Evolutionary conservation across 2,797 vertebrate species (phyloP).

Genomic region (Acridotheres tristis): DNA sequence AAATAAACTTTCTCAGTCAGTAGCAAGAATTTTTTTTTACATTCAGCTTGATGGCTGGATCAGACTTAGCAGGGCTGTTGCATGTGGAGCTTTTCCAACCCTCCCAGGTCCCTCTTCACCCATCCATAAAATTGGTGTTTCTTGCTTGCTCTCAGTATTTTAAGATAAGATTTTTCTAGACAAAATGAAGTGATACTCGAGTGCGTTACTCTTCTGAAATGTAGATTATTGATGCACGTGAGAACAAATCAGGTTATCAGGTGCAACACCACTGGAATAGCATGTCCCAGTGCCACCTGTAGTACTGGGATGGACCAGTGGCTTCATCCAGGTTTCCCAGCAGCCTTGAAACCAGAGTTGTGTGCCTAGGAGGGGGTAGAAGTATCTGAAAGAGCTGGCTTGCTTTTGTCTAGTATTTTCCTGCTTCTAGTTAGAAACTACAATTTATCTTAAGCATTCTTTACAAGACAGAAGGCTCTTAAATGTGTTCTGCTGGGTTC

Average conservation of each 20-base stretch:
- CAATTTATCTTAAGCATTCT: neutral
- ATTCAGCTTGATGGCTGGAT: neutral
- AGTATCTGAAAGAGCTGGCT: neutral
- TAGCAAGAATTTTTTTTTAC: neutral
- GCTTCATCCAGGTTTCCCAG: neutral
- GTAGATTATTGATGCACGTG: neutral
- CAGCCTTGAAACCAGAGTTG: neutral
- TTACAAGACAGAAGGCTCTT: neutral
- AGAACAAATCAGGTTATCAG: neutral
- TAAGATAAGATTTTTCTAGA: neutral
- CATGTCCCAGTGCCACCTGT: neutral
- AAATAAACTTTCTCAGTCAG: neutral
- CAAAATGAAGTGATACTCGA: neutral
- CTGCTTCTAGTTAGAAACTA: neutral
- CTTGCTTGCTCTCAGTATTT: neutral
- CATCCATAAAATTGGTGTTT: neutral
- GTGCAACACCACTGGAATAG: neutral
- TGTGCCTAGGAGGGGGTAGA: neutral
- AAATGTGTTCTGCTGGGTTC: neutral
- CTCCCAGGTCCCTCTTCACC: neutral
- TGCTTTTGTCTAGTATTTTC: neutral
- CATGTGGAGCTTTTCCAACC: neutral
- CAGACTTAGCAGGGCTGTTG: neutral
- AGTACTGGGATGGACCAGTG: neutral
- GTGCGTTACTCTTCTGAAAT: neutral